phyloP scores from a whole-genome alignment of 2,113 vertebrate genomes.

The Chloropsis hardwickii region DNA sequence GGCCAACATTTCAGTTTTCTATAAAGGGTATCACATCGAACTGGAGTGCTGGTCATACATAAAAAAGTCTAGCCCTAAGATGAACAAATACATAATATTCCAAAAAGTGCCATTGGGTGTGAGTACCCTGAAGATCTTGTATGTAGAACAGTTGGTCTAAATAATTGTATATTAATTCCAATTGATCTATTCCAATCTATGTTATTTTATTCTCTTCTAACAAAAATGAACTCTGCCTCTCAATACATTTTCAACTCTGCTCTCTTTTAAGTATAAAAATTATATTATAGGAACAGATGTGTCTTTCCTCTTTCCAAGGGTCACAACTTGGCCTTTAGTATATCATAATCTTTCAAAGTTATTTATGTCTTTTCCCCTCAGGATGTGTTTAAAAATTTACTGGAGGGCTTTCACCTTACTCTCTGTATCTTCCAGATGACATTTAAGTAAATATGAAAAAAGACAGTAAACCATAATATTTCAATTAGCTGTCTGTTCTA shows the following conservation, averaged over 20 bases:
- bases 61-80: not conserved
- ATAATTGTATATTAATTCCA: not conserved
- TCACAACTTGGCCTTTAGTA: not conserved
- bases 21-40: not conserved
- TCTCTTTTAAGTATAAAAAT: not conserved
- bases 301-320: not conserved
- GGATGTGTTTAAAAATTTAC: not conserved
- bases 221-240: not conserved
- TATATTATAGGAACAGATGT: not conserved
- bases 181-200: not conserved
- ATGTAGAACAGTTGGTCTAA: not conserved
- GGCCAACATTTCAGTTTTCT: not conserved
- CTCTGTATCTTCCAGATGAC: not conserved
- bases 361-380: not conserved
- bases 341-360: not conserved
- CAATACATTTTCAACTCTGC: not conserved
- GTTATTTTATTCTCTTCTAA: not conserved
- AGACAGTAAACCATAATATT: not conserved
- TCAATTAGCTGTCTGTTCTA: not conserved
- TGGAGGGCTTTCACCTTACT: not conserved
- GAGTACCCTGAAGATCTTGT: not conserved
- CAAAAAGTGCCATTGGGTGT: not conserved
- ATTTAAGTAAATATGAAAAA: constrained; percentile 15
- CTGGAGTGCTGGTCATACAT: not conserved
- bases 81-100: not conserved